Percentiles rank a stretch among this genome's conserved stretches.
Conservation (phyloP, 1,140 invertebrate species). For the Trichonephila inaurata region DNA sequence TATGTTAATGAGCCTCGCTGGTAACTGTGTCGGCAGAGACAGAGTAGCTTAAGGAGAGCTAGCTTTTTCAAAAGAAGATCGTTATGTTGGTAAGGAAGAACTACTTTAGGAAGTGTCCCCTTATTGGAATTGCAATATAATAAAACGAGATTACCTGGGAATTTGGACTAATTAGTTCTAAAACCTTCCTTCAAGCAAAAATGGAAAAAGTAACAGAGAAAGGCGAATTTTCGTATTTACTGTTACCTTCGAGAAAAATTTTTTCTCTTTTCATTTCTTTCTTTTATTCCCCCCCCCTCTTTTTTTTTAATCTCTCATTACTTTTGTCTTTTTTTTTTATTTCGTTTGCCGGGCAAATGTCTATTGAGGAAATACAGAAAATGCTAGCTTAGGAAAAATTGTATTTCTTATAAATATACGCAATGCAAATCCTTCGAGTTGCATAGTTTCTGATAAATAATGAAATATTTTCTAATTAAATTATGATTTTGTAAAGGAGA, state of each 20-base stretch:
- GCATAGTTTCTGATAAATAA: conserved; percentile 68
- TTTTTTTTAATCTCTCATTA: too few species aligned
- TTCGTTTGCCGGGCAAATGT: conserved; percentile 56
- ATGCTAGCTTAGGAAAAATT: conserved; percentile 61
- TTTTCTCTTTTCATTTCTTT: neutral
- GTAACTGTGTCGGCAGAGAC: neutral
- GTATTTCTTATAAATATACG: conserved; percentile 54
- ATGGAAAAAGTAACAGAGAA: conserved; percentile 47
- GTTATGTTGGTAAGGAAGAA: conserved; percentile 73
- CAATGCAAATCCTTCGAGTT: conserved; percentile 32
- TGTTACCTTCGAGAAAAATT: neutral
- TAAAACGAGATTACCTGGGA: conserved; percentile 74
- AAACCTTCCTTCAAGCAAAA: conserved; percentile 59
- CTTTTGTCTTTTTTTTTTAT: conserved; percentile 72
- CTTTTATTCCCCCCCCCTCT: neutral
- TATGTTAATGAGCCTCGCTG: conserved; percentile 64
- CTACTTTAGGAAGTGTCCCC: conserved; percentile 75
- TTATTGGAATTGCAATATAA: conserved; percentile 76
- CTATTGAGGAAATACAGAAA: conserved; percentile 33
- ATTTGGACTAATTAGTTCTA: conserved; percentile 74
- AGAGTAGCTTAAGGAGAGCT: conserved; percentile 27
- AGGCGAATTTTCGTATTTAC: conserved; percentile 17
- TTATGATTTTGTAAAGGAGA: conserved; percentile 55
- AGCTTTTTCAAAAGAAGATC: conserved; percentile 48
- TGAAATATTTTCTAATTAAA: conserved; percentile 72